Evolutionary conservation across 1,140 invertebrate species (phyloP).

Genomic region (Drosophila quadrilineata): DNA sequence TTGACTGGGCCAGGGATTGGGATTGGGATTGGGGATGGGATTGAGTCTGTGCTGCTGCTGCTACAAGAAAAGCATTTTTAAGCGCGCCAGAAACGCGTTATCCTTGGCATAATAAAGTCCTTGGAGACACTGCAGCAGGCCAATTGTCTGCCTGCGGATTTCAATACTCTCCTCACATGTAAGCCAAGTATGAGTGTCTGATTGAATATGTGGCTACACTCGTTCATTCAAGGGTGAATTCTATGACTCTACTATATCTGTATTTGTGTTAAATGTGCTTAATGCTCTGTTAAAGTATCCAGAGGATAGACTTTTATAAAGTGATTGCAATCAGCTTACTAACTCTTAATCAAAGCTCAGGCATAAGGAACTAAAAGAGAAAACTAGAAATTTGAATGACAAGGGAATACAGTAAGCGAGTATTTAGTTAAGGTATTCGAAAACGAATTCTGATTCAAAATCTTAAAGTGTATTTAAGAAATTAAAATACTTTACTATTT

Average conservation of each 20-base stretch:
- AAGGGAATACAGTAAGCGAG: no score
- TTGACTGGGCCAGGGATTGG: no score
- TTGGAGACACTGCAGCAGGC: constrained; percentile 50
- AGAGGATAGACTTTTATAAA: background rate
- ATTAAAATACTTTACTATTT: no score
- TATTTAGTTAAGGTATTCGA: no score
- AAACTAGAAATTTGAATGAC: no score
- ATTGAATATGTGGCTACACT: constrained; percentile 28
- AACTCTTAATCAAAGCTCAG: no score
- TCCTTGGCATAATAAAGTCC: constrained; percentile 65
- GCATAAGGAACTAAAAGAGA: no score
- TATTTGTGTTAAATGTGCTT: constrained; percentile 1
- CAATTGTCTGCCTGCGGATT: constrained; percentile 57
- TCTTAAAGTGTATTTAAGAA: no score
- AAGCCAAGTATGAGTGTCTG: constrained; percentile 12
- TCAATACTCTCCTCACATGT: constrained; percentile 6
- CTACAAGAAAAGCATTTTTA: constrained; percentile 72
- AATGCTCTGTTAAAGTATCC: background rate
- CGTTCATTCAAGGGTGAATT: background rate
- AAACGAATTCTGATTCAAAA: no score
- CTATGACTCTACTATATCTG: background rate
- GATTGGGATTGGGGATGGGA: no score
- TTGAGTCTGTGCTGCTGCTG: no score
- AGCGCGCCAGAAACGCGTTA: constrained; percentile 59
- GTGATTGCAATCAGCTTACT: background rate